phyloP scores from a whole-genome alignment of 2,888 invertebrate species.

The Biston stratarius region DNA sequence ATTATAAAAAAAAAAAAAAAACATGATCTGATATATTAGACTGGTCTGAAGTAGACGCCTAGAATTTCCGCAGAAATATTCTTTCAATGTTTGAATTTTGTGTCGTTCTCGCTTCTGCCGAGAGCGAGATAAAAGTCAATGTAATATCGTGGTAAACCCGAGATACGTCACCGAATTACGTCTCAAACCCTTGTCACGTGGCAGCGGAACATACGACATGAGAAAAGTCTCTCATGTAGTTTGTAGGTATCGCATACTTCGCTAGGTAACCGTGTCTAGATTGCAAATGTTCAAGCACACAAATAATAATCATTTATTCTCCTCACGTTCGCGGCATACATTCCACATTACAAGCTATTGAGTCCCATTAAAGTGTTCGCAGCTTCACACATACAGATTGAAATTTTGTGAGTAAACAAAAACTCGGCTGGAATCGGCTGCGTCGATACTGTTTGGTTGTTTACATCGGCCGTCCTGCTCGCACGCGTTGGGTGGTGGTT shows the following conservation, averaged over 20 bases:
- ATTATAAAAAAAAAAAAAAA: too few relatives aligned
- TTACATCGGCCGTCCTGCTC: constrained; percentile 18
- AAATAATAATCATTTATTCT: constrained; percentile 8
- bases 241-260: background rate
- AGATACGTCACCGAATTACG: too few relatives aligned
- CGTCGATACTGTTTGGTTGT: constrained; percentile 20
- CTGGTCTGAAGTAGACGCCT: too few relatives aligned
- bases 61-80: too few relatives aligned
- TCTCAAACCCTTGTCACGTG: too few relatives aligned
- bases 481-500: constrained; percentile 19
- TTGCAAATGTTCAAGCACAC: background rate
- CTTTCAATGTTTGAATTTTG: background rate
- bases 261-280: background rate
- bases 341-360: constrained; percentile 13
- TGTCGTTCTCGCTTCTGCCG: background rate
- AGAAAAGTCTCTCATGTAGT: background rate
- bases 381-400: constrained; percentile 37
- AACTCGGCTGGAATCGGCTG: constrained; percentile 18
- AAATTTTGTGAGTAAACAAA: constrained; percentile 35
- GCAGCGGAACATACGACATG: background rate
- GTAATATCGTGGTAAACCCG: too few relatives aligned
- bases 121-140: too few relatives aligned
- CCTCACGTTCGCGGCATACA: constrained; percentile 7
- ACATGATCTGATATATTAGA: too few relatives aligned
- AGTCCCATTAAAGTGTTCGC: constrained; percentile 29